Base-by-base conservation (phyloP, 2,888 invertebrate species). In the Drosophila multiciliata region DNA sequence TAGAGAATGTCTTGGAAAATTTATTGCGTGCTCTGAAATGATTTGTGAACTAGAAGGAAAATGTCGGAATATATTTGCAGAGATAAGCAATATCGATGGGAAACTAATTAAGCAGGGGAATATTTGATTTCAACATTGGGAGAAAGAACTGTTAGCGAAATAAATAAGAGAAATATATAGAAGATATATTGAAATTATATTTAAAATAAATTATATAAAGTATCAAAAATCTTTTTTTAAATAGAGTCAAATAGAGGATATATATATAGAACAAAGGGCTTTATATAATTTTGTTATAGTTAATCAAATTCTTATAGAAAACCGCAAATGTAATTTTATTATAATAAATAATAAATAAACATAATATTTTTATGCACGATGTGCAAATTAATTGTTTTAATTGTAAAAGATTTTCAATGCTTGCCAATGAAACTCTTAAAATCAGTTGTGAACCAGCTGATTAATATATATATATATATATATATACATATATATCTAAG, bases 1-100 rank as follows among this genome's bases (percentile, higher is more conserved):
- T 75, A 61, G 79, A 55, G 52, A 55, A 38, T 61, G 75, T 63
- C 75, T 36, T 40, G 55, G 32, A 23, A 78, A 67, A 78, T 78
- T 75, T 63, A 78, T 75, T 78, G 79, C 75, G 40, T 65, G 78
- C 66, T 36, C 23, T 3, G 12, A 48, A 55, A 61, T 54, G 62
- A 77, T 70, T 76, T 73, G 73, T 65, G 52, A 49, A 67, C 66
- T 38, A 32, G 26, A 26, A 48, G 23, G 11, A 35, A 57, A 58
- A 45, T 32, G 36, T 33, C 8, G 35, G 48, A 54, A 33, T 65
- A 38, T 23, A 53, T 36, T 63, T 26, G 20, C 8, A 8, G 12
- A 35, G 59, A 36, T 55, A 26, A 38, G 38, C 4, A 54, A 23
- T 45, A 29, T 40, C 50, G 53, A 53, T 48, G 33, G 48, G 23